These are phyloP conservation scores for Choreutis nemorana DNA, from an alignment of 2,888 invertebrate species.

Conservation along the genomic window DNA sequence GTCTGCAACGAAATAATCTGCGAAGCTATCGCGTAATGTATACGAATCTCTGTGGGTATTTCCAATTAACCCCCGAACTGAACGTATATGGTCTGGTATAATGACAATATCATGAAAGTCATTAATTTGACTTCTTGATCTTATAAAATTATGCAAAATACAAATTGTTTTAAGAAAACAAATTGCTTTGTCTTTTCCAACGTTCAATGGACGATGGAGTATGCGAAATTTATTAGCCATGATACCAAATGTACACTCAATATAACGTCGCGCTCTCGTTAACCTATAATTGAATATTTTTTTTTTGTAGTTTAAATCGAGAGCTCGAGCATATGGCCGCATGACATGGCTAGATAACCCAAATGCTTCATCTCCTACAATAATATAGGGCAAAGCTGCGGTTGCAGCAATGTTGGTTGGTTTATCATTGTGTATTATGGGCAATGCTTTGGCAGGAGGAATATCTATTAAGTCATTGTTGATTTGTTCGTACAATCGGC, in stretches of 20 bases:
- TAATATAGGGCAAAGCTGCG: slow-evolving; percentile 14
- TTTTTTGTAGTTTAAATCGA: slow-evolving; percentile 14
- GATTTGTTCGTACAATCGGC: no score
- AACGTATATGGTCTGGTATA: no score
- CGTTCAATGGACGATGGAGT: slow-evolving; percentile 16
- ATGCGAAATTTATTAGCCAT: slow-evolving; percentile 19
- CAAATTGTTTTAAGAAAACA: slow-evolving; percentile 7
- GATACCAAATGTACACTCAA: slow-evolving; percentile 24
- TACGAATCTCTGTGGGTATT: no score
- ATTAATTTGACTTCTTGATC: no score
- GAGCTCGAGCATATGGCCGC: slow-evolving; percentile 17
- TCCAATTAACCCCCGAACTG: no score
- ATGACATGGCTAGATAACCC: slow-evolving; percentile 14
- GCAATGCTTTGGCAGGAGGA: no score
- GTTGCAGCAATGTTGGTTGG: no score
- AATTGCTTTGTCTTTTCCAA: slow-evolving; percentile 8
- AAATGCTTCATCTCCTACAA: slow-evolving; percentile 20
- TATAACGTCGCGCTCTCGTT: slow-evolving; percentile 16
- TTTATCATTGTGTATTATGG: no score
- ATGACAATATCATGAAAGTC: no score
- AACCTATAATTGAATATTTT: slow-evolving; percentile 19
- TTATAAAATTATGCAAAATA: slow-evolving; percentile 7
- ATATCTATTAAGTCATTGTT: no score
- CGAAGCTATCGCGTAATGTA: no score
- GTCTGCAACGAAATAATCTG: no score